These are phyloP conservation scores for Tenthredo scrophulariae DNA, from an alignment of 2,888 invertebrate species.

Conservation along the genomic window DNA sequence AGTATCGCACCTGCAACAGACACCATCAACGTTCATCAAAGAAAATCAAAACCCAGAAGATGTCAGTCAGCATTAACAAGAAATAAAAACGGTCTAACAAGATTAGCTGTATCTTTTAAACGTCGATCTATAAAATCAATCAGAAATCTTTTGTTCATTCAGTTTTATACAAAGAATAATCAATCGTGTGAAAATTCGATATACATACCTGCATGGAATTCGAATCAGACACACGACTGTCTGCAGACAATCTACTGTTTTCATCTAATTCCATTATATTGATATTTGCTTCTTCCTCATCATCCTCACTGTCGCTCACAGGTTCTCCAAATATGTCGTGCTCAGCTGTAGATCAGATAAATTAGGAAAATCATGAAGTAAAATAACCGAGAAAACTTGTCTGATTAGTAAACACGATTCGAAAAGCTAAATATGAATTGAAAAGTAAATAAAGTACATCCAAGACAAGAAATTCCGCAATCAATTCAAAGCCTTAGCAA, in stretches of 20 bases:
- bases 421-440: too few species aligned
- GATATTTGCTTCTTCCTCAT: slow-evolving; percentile 85
- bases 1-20: slow-evolving; percentile 33
- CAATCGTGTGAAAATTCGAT: slow-evolving; percentile 62
- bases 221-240: slow-evolving; percentile 87
- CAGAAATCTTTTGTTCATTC: neutral
- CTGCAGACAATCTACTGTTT: slow-evolving; percentile 86
- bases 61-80: neutral
- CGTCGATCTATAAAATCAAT: neutral
- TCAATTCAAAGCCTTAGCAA: slow-evolving; percentile 12
- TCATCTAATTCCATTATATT: slow-evolving; percentile 91
- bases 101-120: neutral
- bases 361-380: neutral
- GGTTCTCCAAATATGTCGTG: slow-evolving; percentile 96
- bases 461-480: neutral
- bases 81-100: neutral
- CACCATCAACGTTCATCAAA: neutral
- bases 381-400: neutral
- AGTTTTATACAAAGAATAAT: neutral
- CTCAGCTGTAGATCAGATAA: slow-evolving; percentile 80
- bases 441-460: neutral
- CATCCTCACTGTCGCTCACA: slow-evolving; percentile 94
- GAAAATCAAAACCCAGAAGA: neutral
- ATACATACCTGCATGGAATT: slow-evolving; percentile 81
- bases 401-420: neutral